Conservation (phyloP, 2,888 invertebrate species). For the Sussaba pulchella region DNA sequence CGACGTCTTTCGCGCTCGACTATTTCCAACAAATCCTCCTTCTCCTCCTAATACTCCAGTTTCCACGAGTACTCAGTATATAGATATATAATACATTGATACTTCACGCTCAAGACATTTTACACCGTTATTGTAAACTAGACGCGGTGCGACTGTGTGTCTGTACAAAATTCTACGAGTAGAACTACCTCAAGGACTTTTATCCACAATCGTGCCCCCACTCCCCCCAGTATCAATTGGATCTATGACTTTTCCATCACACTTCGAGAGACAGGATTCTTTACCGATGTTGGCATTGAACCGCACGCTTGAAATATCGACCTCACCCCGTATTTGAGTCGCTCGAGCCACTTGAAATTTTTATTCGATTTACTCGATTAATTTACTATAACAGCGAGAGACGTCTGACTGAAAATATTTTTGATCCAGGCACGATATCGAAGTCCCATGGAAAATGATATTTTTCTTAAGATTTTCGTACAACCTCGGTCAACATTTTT, state of each 20-base stretch:
- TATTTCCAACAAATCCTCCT: background rate
- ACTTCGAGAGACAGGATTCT: background rate
- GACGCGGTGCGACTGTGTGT: background rate
- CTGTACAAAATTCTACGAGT: conserved; percentile 2
- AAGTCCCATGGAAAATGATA: no score
- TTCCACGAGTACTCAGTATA: conserved; percentile 7
- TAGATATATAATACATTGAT: background rate
- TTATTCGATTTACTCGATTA: no score
- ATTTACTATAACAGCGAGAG: no score
- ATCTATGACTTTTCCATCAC: background rate
- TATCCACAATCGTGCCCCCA: background rate
- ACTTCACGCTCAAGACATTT: conserved; percentile 12
- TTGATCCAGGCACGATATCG: no score
- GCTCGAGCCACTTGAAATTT: no score
- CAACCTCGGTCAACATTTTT: no score
- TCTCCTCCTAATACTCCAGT: background rate
- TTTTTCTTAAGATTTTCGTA: no score
- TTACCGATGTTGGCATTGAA: no score
- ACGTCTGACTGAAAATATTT: no score
- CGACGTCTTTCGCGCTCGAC: background rate
- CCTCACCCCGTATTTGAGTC: no score
- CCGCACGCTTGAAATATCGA: no score
- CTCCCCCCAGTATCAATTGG: background rate
- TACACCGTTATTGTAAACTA: background rate
- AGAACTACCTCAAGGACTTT: background rate